These are phyloP conservation scores for Sebastes minor DNA, from an alignment of 2,797 vertebrate genomes.

Conservation along the genomic window DNA sequence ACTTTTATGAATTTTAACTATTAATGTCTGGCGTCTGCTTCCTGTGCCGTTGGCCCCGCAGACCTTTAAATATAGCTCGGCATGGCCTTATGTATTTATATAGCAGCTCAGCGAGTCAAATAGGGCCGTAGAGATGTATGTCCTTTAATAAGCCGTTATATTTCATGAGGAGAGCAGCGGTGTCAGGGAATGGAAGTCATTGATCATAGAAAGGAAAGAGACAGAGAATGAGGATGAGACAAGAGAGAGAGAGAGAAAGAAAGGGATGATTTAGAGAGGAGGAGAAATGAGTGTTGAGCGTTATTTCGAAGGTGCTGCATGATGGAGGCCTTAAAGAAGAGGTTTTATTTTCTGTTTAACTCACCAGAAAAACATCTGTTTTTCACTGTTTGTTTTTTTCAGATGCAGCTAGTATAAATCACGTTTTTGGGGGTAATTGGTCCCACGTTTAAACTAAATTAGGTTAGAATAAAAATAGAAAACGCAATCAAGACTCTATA, in stretches of 20 bases:
- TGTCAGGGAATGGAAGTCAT: constrained; percentile 76
- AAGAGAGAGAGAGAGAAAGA: neutral
- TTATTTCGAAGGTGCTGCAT: constrained; percentile 31
- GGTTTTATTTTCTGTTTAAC: neutral
- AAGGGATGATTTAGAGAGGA: constrained; percentile 17
- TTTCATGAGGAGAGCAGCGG: constrained; percentile 79
- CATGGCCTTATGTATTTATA: constrained; percentile 71
- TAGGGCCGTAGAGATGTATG: constrained; percentile 78
- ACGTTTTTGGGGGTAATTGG: neutral
- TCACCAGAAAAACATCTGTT: neutral
- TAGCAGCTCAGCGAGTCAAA: constrained; percentile 73
- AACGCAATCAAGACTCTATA: neutral
- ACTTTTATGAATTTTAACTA: constrained; percentile 89
- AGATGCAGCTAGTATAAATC: neutral
- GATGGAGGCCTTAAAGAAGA: neutral
- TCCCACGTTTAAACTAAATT: neutral
- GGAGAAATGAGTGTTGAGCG: constrained; percentile 6
- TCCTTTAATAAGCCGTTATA: constrained; percentile 85
- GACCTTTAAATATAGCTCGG: constrained; percentile 72
- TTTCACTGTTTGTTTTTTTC: neutral
- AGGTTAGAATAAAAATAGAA: neutral
- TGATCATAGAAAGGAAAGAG: constrained; percentile 71
- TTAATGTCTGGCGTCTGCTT: constrained; percentile 78
- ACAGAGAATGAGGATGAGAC: constrained; percentile 31
- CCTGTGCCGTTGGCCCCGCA: constrained; percentile 56